Evolutionary conservation across 35 echinoderm and acorn worm species (phyloP).

Genomic region (Acanthaster planci): DNA sequence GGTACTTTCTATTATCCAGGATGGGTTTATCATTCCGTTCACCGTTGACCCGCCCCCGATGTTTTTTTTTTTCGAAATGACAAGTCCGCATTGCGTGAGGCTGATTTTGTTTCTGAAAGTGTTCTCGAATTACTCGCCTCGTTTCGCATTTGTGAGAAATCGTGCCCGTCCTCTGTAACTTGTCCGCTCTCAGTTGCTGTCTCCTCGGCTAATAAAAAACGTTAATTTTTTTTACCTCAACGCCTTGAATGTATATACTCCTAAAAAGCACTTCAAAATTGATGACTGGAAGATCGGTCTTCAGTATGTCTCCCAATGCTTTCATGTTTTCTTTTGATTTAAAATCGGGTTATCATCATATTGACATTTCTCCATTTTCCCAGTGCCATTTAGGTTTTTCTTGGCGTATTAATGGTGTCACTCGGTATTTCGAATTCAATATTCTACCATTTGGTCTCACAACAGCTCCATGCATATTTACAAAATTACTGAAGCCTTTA

Average conservation of each 20-base stretch:
- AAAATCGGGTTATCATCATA: conserved; percentile 10
- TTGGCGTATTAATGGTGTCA: not conserved
- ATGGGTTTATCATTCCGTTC: not conserved
- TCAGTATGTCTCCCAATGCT: not conserved
- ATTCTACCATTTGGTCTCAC: not conserved
- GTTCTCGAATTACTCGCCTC: not conserved
- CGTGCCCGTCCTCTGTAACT: not conserved
- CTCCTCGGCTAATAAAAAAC: not conserved
- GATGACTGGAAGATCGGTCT: conserved; percentile 6
- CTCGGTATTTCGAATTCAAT: not conserved
- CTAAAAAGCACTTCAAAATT: not conserved
- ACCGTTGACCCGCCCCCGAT: not conserved
- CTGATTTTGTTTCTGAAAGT: not conserved
- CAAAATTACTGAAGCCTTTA: not conserved
- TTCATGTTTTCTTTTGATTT: not conserved
- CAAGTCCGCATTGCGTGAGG: not conserved
- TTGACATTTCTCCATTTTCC: not conserved
- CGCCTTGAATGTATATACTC: not conserved
- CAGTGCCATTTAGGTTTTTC: not conserved
- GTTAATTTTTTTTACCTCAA: not conserved
- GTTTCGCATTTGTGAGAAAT: not conserved
- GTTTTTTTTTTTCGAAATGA: not conserved
- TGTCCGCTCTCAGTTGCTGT: not conserved
- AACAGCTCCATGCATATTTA: not conserved
- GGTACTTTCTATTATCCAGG: not conserved